phyloP scores from a whole-genome alignment of 2,888 invertebrate species.

The Alsophila aescularia region DNA sequence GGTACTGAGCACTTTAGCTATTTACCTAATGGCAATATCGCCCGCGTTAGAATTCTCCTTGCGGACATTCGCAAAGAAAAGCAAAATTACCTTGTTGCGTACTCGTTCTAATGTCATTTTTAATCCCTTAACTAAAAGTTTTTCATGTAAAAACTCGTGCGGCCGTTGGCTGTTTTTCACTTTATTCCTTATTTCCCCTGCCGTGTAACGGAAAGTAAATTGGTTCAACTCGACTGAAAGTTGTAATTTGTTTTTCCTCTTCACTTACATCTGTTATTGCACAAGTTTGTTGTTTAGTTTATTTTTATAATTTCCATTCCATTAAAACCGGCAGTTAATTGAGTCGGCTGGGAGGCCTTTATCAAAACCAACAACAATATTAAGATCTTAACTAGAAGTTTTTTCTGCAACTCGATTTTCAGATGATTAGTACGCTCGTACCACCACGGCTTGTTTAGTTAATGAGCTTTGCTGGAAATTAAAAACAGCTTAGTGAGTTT shows the following conservation, averaged over 20 bases:
- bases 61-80: constrained; percentile 61
- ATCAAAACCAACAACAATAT: constrained; percentile 36
- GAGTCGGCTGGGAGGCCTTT: constrained; percentile 22
- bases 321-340: constrained; percentile 42
- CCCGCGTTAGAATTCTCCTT: constrained; percentile 53
- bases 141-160: constrained; percentile 68
- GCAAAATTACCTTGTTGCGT: constrained; percentile 73
- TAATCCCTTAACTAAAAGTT: constrained; percentile 84
- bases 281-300: constrained; percentile 62
- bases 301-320: constrained; percentile 56
- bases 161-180: constrained; percentile 76
- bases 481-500: too few relatives aligned
- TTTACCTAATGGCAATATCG: constrained; percentile 53
- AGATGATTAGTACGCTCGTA: constrained; percentile 2
- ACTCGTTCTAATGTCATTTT: constrained; percentile 81
- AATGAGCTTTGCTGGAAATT: constrained; percentile 4
- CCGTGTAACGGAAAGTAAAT: constrained; percentile 81
- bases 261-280: constrained; percentile 73
- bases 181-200: constrained; percentile 81
- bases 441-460: background rate
- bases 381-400: constrained; percentile 35
- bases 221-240: constrained; percentile 77
- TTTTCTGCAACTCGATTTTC: constrained; percentile 22
- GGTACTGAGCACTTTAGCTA: constrained; percentile 47
- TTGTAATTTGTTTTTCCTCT: constrained; percentile 80